Evolutionary conservation across 2,888 invertebrate species (phyloP), one percentile per base, ranked within the genome.

Genomic region (Dascillus cervinus): DNA sequence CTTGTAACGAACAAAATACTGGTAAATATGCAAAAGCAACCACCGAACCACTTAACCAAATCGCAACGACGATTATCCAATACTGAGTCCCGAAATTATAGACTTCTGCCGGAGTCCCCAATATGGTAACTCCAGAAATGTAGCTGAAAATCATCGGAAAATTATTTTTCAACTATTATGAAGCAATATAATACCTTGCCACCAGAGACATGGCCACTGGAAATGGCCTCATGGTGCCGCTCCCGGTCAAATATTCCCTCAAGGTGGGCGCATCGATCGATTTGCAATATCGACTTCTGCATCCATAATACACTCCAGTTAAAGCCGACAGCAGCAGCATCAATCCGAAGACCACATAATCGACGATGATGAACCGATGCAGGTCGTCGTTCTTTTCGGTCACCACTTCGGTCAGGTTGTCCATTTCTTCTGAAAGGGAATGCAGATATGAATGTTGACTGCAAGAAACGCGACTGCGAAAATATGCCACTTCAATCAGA

Each of bases 131-230:
- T 29, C 89, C 89, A 8, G 89, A 89, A 54, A 90, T 79, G 57
- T 89, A 89, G 58, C 87, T 88, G 60, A 31, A 59, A 47, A 30
- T 17, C n/a, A n/a, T n/a, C n/a, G 42, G 26, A 32, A 31, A 29
- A 26, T 21, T 12, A 8, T 17, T 17, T 4, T 17, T 17, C 8
- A 17, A n/a, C n/a, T n/a, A n/a, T n/a, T n/a, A n/a, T n/a, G 8
- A 32, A 25, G 19, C 13, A n/a, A 9, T 26, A 26, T 30, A 54
- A 60, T 44, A 85, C 86, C 84, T 85, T 32, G 88, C 89, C 53
- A 90, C 77, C 17, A 90, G 71, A 4, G 88, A 89, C 73, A 89
- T 80, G 12, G 89, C 81, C 9, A 90, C 86, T 0, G 90, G 90
- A 55, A 89, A 81, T 0, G 82, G 77, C 36, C 77, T 73, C 70